Conservation (phyloP, 2,113 vertebrate species). For the Felis chaus region DNA sequence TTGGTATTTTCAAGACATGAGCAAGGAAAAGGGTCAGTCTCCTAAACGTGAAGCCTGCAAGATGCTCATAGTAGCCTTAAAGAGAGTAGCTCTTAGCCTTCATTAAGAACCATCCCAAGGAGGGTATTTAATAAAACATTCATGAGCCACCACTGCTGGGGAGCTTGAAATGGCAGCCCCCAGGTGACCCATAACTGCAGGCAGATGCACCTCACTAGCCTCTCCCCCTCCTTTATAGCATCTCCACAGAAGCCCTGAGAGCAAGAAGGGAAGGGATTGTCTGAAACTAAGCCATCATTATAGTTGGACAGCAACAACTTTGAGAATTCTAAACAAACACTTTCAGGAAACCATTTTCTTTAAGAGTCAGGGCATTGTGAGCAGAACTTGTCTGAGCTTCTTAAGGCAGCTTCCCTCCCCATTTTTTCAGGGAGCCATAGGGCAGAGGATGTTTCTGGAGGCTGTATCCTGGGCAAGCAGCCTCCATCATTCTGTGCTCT, state of each 20-base stretch:
- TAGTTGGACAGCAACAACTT: neutral
- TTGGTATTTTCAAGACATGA: neutral
- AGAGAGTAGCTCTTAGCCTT: neutral
- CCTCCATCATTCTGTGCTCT: neutral
- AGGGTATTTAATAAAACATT: slow-evolving; percentile 42
- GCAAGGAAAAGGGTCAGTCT: neutral
- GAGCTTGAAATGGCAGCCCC: slow-evolving; percentile 15
- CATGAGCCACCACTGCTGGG: neutral
- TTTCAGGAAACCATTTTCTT: neutral
- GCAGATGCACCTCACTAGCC: neutral
- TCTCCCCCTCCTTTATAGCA: neutral
- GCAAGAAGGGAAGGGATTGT: neutral
- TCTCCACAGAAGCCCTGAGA: neutral
- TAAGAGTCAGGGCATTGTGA: neutral
- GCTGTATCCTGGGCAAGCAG: neutral
- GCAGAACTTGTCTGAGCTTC: neutral
- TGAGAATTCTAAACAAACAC: neutral
- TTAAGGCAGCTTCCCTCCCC: neutral
- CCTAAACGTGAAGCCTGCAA: neutral
- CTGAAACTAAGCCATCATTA: neutral
- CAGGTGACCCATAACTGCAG: neutral
- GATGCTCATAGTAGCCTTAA: neutral
- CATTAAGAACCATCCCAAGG: neutral
- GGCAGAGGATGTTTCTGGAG: neutral
- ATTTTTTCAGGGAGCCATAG: neutral